Percentiles rank a stretch among this genome's conserved stretches.
Evolutionary conservation across 2,888 invertebrate genomes (phyloP).

Genomic region (Meganola albula): DNA sequence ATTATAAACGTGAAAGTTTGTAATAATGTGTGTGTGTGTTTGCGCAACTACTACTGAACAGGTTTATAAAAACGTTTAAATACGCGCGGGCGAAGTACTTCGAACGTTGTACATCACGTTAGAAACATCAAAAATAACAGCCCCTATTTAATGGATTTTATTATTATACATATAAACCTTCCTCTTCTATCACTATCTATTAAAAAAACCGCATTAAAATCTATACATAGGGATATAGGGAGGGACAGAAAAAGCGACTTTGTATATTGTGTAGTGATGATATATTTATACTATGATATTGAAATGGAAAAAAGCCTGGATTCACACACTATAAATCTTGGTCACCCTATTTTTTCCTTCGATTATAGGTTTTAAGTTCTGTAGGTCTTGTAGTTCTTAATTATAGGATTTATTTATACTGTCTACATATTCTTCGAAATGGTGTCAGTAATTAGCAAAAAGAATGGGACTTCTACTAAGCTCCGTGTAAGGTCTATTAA

Average conservation of each 20-base stretch:
- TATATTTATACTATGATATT: constrained; percentile 12
- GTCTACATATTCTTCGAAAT: constrained; percentile 9
- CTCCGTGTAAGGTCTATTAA: constrained; percentile 8
- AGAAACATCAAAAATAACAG: constrained; percentile 12
- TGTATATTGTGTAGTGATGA: constrained; percentile 12
- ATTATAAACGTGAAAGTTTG: constrained; percentile 7
- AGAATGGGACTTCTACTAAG: constrained; percentile 7
- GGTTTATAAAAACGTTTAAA: constrained; percentile 12
- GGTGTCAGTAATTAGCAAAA: constrained; percentile 10
- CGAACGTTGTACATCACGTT: constrained; percentile 12
- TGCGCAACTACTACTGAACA: constrained; percentile 12
- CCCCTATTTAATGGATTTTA: constrained; percentile 12
- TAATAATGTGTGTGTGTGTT: constrained; percentile 10
- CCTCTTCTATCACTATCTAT: constrained; percentile 12
- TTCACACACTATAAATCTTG: constrained; percentile 12
- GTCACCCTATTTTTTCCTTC: constrained; percentile 12
- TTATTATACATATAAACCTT: constrained; percentile 11
- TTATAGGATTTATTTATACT: constrained; percentile 9
- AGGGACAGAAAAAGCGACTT: constrained; percentile 12
- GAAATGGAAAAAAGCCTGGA: constrained; percentile 12
- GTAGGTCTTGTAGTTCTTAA: constrained; percentile 10
- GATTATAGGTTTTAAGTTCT: constrained; percentile 12
- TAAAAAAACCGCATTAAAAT: constrained; percentile 12
- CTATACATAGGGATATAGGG: constrained; percentile 12
- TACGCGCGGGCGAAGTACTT: constrained; percentile 12